These are phyloP conservation scores for Andrena bicolor DNA, from an alignment of 2,888 invertebrate species.

Conservation along the genomic window DNA sequence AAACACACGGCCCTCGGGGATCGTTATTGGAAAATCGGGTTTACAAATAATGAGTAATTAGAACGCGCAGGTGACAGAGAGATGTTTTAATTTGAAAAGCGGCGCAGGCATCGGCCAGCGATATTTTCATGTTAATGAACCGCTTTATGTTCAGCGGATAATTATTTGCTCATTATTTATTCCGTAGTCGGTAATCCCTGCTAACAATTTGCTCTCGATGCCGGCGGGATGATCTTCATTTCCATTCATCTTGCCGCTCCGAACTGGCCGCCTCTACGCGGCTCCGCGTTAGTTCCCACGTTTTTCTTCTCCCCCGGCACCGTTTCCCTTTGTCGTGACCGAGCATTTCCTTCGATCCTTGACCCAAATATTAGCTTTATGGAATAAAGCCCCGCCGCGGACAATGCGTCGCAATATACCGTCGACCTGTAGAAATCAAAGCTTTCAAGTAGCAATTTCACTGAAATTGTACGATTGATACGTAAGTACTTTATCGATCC, in stretches of 20 bases:
- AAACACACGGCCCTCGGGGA: background rate
- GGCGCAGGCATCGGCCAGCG: background rate
- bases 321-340: background rate
- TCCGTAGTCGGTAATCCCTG: background rate
- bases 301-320: background rate
- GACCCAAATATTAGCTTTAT: conserved; percentile 24
- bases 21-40: conserved; percentile 27
- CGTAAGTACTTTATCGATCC: conserved; percentile 26
- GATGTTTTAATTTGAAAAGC: conserved; percentile 22
- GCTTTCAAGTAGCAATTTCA: conserved; percentile 36
- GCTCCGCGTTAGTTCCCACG: background rate
- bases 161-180: conserved; percentile 42
- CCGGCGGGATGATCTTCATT: background rate
- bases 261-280: background rate
- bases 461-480: conserved; percentile 28
- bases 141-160: background rate
- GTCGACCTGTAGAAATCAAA: conserved; percentile 6
- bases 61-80: conserved; percentile 13
- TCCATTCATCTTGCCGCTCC: no score
- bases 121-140: conserved; percentile 47
- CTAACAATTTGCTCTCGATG: conserved; percentile 5
- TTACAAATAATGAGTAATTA: conserved; percentile 46
- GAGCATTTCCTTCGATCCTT: background rate
- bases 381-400: conserved; percentile 2
- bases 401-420: conserved; percentile 17